Percentiles rank a stretch among this genome's conserved stretches.
phyloP scores from a whole-genome alignment of 2,888 invertebrate genomes.

The Leptinotarsa rubiginosa region DNA sequence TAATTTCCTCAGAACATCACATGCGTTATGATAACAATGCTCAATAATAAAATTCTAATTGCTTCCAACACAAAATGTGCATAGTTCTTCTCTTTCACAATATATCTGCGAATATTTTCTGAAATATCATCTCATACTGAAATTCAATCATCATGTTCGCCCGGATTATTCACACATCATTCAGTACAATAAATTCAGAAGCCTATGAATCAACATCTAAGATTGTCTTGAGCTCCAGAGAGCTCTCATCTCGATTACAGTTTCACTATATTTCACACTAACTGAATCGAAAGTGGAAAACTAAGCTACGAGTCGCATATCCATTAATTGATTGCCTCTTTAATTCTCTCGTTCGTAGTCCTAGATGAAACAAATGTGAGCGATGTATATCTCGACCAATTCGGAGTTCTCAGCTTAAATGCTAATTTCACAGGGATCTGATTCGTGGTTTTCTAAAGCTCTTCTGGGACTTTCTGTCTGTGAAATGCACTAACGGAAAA shows the following conservation, averaged over 20 bases:
- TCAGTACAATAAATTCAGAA: neutral
- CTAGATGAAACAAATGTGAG: slow-evolving; percentile 5
- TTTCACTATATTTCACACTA: slow-evolving; percentile 1
- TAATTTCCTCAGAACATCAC: too few relatives aligned
- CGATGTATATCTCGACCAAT: slow-evolving; percentile 6
- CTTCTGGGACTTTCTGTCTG: slow-evolving; percentile 16
- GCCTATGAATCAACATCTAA: neutral
- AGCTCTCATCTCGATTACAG: neutral
- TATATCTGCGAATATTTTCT: too few relatives aligned
- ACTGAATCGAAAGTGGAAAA: slow-evolving; percentile 15
- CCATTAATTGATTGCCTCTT: slow-evolving; percentile 16
- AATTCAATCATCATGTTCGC: too few relatives aligned
- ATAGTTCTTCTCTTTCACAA: too few relatives aligned
- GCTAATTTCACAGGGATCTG: slow-evolving; percentile 16
- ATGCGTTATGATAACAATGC: too few relatives aligned
- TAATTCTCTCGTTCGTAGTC: slow-evolving; percentile 1
- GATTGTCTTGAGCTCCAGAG: neutral
- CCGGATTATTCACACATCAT: neutral
- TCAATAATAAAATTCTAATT: too few relatives aligned
- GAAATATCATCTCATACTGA: too few relatives aligned
- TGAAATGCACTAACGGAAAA: neutral
- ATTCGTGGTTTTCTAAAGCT: slow-evolving; percentile 15
- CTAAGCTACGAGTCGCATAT: neutral
- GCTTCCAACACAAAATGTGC: too few relatives aligned
- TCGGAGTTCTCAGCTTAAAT: neutral